A percentile compares a stretch with the other conserved stretches of the same genome.
phyloP scores from a whole-genome alignment of 1,140 invertebrate genomes.

The Dreissena polymorpha region DNA sequence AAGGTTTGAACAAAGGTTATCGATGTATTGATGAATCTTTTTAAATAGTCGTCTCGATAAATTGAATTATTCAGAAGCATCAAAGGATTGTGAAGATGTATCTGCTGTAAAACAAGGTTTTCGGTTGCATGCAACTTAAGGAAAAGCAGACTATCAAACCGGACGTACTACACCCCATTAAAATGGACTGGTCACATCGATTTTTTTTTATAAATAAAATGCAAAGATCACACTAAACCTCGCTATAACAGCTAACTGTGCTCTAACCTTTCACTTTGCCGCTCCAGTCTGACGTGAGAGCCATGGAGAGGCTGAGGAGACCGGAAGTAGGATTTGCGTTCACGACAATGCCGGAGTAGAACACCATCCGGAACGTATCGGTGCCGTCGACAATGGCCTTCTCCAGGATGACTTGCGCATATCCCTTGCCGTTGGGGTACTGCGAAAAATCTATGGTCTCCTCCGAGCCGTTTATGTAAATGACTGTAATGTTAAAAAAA shows the following conservation, averaged over 20 bases:
- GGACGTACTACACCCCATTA: too few species aligned
- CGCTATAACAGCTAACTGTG: not conserved
- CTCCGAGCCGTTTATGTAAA: conserved; percentile 10
- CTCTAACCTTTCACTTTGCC: conserved; percentile 24
- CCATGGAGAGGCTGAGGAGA: conserved; percentile 14
- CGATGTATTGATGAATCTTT: too few species aligned
- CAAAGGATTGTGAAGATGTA: too few species aligned
- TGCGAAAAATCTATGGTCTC: not conserved
- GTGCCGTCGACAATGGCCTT: not conserved
- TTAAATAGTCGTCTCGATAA: too few species aligned
- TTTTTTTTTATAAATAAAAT: too few species aligned
- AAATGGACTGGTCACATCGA: too few species aligned
- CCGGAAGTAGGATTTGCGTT: conserved; percentile 7
- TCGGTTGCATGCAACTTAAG: too few species aligned
- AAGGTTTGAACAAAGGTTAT: too few species aligned
- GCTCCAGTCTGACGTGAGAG: conserved; percentile 5
- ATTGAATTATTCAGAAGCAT: too few species aligned
- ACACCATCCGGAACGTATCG: conserved; percentile 20
- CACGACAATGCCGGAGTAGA: conserved; percentile 9
- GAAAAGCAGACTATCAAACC: too few species aligned
- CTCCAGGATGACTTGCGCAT: not conserved
- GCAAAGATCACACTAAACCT: not conserved
- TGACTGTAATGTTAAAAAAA: conserved; percentile 4
- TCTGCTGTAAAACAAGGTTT: too few species aligned
- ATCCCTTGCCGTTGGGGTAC: not conserved